Conservation (phyloP, 2,888 invertebrate species). For the Meandrusa payeni region DNA sequence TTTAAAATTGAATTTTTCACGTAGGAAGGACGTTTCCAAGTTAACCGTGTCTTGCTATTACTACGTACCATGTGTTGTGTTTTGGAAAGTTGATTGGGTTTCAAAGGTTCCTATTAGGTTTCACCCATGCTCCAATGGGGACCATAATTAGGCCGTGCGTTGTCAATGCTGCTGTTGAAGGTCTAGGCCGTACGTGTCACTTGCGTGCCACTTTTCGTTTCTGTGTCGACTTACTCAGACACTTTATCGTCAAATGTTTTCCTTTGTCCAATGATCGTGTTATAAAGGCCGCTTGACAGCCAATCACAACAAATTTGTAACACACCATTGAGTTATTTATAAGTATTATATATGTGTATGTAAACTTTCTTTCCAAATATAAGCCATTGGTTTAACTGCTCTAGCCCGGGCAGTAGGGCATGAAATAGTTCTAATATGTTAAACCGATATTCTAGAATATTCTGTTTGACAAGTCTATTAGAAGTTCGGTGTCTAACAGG, state of each 20-base stretch:
- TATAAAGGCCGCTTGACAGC: no score
- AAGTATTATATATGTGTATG: no score
- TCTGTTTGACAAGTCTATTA: constrained; percentile 4
- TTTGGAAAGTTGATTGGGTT: constrained; percentile 22
- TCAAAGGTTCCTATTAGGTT: constrained; percentile 16
- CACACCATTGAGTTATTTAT: no score
- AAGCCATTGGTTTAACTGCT: no score
- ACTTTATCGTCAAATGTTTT: not conserved
- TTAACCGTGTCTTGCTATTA: constrained; percentile 15
- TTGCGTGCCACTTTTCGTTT: constrained; percentile 2
- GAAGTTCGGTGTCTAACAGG: not conserved
- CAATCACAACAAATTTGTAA: no score
- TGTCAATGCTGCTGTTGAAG: constrained; percentile 6
- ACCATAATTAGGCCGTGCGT: constrained; percentile 16
- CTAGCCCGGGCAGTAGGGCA: no score
- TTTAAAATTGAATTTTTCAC: constrained; percentile 1
- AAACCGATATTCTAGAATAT: constrained; percentile 24
- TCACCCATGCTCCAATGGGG: constrained; percentile 1
- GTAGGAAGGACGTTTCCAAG: constrained; percentile 3
- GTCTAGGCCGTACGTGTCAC: constrained; percentile 17
- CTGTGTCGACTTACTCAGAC: not conserved
- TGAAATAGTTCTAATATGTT: no score
- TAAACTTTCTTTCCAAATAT: no score
- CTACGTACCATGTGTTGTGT: constrained; percentile 2
- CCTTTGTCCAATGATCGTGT: no score